Conservation (phyloP, 2,888 invertebrate genomes). For the Chesias legatella region DNA sequence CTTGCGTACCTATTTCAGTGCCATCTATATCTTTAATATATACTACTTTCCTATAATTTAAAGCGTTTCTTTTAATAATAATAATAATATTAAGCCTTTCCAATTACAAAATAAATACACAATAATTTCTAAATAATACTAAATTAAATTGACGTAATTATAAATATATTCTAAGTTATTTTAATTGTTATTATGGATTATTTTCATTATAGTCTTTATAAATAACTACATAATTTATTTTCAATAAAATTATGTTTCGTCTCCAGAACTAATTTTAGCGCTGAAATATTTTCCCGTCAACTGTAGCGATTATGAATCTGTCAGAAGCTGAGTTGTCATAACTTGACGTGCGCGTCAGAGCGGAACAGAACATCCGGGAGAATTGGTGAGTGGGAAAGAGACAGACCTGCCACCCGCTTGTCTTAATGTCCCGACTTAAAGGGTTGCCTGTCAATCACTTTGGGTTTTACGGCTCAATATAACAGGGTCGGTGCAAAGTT, state of each 20-base stretch:
- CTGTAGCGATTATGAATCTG: conserved; percentile 27
- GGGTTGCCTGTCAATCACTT: conserved; percentile 26
- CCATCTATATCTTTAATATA: too few species aligned
- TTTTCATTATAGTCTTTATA: too few species aligned
- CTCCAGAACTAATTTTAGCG: conserved; percentile 12
- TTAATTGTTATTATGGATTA: too few species aligned
- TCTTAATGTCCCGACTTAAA: conserved; percentile 28
- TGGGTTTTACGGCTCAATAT: conserved; percentile 17
- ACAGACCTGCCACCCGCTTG: conserved; percentile 20
- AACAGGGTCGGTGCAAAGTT: not conserved
- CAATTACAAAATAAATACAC: too few species aligned
- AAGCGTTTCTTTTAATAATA: too few species aligned
- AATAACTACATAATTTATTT: too few species aligned
- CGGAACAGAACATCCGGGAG: conserved; percentile 17
- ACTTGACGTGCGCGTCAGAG: conserved; percentile 31
- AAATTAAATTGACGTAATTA: too few species aligned
- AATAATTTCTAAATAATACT: too few species aligned
- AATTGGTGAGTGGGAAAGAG: conserved; percentile 19
- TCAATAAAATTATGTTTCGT: conserved; percentile 6
- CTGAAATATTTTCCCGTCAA: conserved; percentile 19
- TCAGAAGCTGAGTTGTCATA: conserved; percentile 27
- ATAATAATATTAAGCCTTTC: too few species aligned
- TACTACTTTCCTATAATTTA: too few species aligned
- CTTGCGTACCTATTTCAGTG: too few species aligned
- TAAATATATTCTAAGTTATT: too few species aligned